These are phyloP conservation scores for Drosophila punjabiensis DNA, from an alignment of 1,140 invertebrate species.

Conservation along the genomic window DNA sequence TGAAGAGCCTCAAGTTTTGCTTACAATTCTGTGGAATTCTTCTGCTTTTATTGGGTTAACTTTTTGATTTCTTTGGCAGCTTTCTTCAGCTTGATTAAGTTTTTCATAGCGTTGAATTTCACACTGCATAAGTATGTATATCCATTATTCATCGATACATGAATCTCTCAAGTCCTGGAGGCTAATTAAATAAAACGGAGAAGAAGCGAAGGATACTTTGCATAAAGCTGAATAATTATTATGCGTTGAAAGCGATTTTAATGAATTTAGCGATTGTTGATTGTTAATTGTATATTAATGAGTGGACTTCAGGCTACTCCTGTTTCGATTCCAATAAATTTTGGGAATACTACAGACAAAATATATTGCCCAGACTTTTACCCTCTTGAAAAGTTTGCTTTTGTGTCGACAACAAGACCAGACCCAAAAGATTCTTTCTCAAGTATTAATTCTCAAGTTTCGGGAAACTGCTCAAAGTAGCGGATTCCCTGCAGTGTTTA, in stretches of 20 bases:
- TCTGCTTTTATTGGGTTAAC: slow-evolving; percentile 24
- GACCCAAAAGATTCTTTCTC: slow-evolving; percentile 19
- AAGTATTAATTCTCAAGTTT: slow-evolving; percentile 28
- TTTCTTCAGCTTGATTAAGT: slow-evolving; percentile 21
- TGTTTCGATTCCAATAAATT: not conserved
- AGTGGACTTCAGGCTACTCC: not conserved
- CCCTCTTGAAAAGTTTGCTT: not conserved
- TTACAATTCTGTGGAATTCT: slow-evolving; percentile 8
- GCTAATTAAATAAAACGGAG: slow-evolving; percentile 19
- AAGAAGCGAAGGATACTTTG: not conserved
- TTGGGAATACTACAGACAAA: not conserved
- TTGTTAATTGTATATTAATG: slow-evolving; percentile 23
- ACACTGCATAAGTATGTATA: slow-evolving; percentile 11
- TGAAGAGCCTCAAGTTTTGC: slow-evolving; percentile 19
- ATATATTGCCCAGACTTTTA: not conserved
- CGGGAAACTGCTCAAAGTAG: slow-evolving; percentile 10
- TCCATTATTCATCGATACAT: slow-evolving; percentile 26
- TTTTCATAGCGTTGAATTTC: slow-evolving; percentile 27
- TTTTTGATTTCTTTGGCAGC: slow-evolving; percentile 16
- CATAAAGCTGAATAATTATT: slow-evolving; percentile 24
- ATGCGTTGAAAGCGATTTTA: slow-evolving; percentile 5
- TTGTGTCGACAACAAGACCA: not conserved
- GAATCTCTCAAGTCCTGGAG: not conserved
- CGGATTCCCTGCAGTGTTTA: slow-evolving; percentile 30
- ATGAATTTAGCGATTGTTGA: not conserved